Percentiles rank a stretch among this genome's conserved stretches.
Conservation (phyloP, 2,888 invertebrate species). For the Harpagoxenus sublaevis region DNA sequence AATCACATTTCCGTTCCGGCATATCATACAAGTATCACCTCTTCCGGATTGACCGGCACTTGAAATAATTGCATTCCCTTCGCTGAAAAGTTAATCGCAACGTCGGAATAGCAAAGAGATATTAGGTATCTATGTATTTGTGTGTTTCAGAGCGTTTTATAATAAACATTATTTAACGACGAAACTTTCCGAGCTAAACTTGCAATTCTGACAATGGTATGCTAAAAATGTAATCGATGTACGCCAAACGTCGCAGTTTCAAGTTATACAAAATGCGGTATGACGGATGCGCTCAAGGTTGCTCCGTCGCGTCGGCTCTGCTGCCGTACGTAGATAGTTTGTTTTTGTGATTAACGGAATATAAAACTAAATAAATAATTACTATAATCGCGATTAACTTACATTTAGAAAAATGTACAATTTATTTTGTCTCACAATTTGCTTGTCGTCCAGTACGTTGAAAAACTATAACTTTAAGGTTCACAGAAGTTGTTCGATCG, state of each 20-base stretch:
- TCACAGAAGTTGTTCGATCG: background rate
- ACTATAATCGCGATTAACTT: background rate
- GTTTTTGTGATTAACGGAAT: background rate
- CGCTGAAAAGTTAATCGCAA: conserved; percentile 21
- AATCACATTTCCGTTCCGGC: conserved; percentile 34
- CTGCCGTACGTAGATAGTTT: background rate
- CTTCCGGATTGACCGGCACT: conserved; percentile 25
- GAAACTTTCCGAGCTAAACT: conserved; percentile 31
- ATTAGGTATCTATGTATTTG: background rate
- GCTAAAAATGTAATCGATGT: conserved; percentile 44
- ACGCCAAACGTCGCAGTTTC: conserved; percentile 22
- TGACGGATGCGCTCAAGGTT: conserved; percentile 34
- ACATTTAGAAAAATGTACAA: background rate
- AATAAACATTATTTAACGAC: conserved; percentile 37
- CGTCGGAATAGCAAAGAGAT: conserved; percentile 22
- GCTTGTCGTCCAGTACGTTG: background rate
- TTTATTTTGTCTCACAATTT: background rate
- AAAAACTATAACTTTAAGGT: background rate
- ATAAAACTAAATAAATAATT: background rate
- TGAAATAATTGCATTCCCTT: conserved; percentile 14
- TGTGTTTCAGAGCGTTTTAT: conserved; percentile 3
- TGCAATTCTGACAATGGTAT: conserved; percentile 28
- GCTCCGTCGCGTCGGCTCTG: background rate
- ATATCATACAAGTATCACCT: conserved; percentile 12
- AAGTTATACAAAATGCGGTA: conserved; percentile 44